Base-by-base conservation (phyloP, 53 echinoderm and acorn worm species). In the Hippasteria phrygiana region DNA sequence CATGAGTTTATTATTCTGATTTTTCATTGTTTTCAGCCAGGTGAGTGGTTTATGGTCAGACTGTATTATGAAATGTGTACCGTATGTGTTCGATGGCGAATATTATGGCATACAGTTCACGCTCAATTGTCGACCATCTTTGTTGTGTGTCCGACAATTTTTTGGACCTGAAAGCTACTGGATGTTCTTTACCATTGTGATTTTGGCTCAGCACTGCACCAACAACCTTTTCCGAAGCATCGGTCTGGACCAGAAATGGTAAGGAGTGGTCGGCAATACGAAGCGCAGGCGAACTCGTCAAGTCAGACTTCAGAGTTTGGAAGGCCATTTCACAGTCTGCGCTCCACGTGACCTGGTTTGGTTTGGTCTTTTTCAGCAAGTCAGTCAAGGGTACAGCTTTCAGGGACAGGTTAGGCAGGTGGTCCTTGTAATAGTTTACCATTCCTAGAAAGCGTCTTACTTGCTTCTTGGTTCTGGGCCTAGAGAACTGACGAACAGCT, bases 361-460 rank as follows among this genome's bases (percentile, higher is more conserved):
- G 71, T 8, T 48, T 38, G 17, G 64, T 48, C 53, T 80, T 80
- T 71, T 78, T 78, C 20, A 87, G 89, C 5, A 92, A 71, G 39
- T 94, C 87, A 38, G 91, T 88, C 36, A 94, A 55, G 32, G 91
- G 91, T 10, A 55, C n/a, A 14, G 92, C 94, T 22, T 92, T 87
- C 33, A 47, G 29, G 13, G 92, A 88, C 33, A 55, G 89, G 28
- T 73, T 66, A 0, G 74, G 87, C 55, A 94, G 75, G 89, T 92
- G 92, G 6, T 90, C 87, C 34, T 90, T 80, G 32, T 94, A 92
- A 62, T 94, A 92, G 10, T 83, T 90, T 24, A 79, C 80, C 72
- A 94, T 48, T 10, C 92, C 94, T 16, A 92, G 59, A 38, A 89
- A 94, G 17, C 76, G 83, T 37, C 88, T 47, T 24, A 94, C 94